Conservation (phyloP, 35 echinoderm and acorn worm genomes). For the Nesometra sesokonis region DNA sequence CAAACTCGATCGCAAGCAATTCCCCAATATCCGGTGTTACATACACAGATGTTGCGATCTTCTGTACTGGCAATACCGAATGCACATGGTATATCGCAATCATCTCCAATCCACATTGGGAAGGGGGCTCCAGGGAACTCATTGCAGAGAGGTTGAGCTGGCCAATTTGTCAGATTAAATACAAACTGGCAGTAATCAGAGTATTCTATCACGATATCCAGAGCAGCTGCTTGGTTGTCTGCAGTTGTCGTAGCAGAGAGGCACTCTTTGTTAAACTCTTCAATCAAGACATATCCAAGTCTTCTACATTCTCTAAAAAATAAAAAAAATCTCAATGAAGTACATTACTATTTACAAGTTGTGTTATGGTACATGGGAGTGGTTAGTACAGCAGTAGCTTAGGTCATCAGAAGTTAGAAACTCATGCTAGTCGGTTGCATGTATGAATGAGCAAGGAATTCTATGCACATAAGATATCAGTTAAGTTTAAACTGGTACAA, state of each 20-base stretch:
- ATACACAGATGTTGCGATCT: constrained; percentile 52
- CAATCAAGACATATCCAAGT: constrained; percentile 33
- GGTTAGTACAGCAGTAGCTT: too few relatives aligned
- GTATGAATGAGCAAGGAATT: too few relatives aligned
- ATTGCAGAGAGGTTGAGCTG: constrained; percentile 79
- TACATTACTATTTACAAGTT: too few relatives aligned
- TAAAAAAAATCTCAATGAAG: too few relatives aligned
- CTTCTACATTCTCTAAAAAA: constrained; percentile 35
- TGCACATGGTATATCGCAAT: constrained; percentile 46
- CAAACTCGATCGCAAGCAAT: constrained; percentile 40
- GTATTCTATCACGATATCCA: constrained; percentile 40
- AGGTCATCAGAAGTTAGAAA: too few relatives aligned
- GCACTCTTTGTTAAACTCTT: constrained; percentile 47
- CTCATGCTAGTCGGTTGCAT: too few relatives aligned
- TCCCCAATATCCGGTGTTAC: constrained; percentile 62
- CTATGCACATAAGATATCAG: too few relatives aligned
- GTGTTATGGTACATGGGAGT: too few relatives aligned
- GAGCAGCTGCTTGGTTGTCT: constrained; percentile 46
- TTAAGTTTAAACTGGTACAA: too few relatives aligned
- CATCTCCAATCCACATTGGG: constrained; percentile 83
- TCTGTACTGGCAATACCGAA: constrained; percentile 45
- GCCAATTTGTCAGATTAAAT: constrained; percentile 38
- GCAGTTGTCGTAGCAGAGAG: constrained; percentile 5
- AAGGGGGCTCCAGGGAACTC: constrained; percentile 50
- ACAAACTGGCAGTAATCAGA: constrained; percentile 52